Evolutionary conservation across 2,797 vertebrate genomes (phyloP), one percentile per base, ranked within the genome.

Genomic region (Salarias fasciatus): DNA sequence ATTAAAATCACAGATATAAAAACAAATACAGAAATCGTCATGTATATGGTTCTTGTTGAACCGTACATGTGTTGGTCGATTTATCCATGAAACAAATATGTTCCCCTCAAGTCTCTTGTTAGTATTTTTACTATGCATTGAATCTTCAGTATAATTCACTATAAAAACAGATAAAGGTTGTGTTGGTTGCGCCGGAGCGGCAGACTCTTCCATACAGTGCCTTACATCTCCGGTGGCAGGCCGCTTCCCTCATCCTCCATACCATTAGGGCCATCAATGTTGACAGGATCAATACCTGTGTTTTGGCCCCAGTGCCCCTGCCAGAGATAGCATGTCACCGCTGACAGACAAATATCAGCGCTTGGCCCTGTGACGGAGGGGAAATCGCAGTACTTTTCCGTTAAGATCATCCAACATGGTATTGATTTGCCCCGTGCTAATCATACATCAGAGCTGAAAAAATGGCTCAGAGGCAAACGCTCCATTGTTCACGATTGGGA

Each of bases 311-410:
- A 92, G 94, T 94, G 87, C 94, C 94, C 94, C 94, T 94, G 91
- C 93, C 91, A 96, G 94, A 95, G 95, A 96, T 95, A 95, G 95
- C 94, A 94, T 96, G 96, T 96, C 97, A 96, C 93, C 93, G 92
- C 94, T 96, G 96, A 98, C 92, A 97, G 96, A 98, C 96, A 96
- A 97, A 98, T 96, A 96, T 96, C 96, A 97, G 95, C 94, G 94
- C 94, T 95, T 63, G 64, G 76, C 77, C 67, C 73, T 64, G 81
- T 85, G 82, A 88, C 84, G 69, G 77, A 86, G 82, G 84, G 82
- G 84, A 80, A 95, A 95, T 95, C 94, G 90, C 94, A 67, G 81
- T 68, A 93, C 93, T 94, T 94, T 94, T 94, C 93, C 92, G 95
- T 92, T 93, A 94, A 86, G 95, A 96, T 95, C 95, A 92, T 94